Conservation (phyloP, 2,888 invertebrate species). For the Stenodema calcarata region DNA sequence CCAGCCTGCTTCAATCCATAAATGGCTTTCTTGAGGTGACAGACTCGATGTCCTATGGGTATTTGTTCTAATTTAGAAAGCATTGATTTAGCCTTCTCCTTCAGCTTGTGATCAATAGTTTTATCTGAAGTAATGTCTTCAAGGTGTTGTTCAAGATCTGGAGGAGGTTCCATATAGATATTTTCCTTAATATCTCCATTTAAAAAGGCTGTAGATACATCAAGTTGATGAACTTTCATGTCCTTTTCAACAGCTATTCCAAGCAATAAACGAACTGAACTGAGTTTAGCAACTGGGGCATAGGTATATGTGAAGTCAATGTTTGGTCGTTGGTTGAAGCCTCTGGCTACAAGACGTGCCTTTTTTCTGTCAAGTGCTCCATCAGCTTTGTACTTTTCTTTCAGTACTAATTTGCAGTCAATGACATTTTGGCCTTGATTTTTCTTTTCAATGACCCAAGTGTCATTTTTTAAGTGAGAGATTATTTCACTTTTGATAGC, state of each 20-base stretch:
- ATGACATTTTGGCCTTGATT: constrained; percentile 3
- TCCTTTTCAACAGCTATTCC: constrained; percentile 52
- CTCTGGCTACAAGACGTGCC: constrained; percentile 27
- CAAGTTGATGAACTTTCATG: constrained; percentile 57
- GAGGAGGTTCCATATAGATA: constrained; percentile 56
- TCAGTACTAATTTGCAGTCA: constrained; percentile 19
- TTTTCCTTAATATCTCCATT: constrained; percentile 58
- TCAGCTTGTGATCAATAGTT: background rate
- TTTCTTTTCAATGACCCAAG: constrained; percentile 12
- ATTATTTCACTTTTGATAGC: constrained; percentile 38
- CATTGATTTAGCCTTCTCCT: constrained; percentile 1
- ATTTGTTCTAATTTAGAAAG: background rate
- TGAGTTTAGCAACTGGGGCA: constrained; percentile 57
- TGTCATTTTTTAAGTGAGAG: constrained; percentile 35
- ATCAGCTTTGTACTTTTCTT: constrained; percentile 28
- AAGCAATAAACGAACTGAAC: constrained; percentile 56
- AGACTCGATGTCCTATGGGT: constrained; percentile 20
- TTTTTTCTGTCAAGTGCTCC: constrained; percentile 35
- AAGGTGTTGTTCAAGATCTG: constrained; percentile 40
- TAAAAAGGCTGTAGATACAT: constrained; percentile 58
- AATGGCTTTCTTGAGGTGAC: constrained; percentile 53
- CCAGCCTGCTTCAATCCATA: constrained; percentile 55
- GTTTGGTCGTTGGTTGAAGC: constrained; percentile 40
- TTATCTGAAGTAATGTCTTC: constrained; percentile 27
- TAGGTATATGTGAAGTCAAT: constrained; percentile 58